phyloP scores from a whole-genome alignment of 2,113 vertebrate species.

The Ovis canadensis region DNA sequence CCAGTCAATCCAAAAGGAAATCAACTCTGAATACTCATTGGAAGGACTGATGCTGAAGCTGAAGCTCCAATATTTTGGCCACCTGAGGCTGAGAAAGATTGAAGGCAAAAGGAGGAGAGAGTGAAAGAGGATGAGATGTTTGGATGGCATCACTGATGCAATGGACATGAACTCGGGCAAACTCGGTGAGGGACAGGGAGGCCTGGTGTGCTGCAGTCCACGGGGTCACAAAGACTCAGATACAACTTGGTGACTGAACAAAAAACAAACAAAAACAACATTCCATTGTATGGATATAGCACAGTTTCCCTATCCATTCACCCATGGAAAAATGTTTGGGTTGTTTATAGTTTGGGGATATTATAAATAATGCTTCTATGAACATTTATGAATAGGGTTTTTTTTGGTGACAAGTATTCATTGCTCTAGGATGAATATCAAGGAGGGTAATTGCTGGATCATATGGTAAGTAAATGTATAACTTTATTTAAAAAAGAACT shows the following conservation, averaged over 20 bases:
- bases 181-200: background rate
- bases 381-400: background rate
- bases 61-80: background rate
- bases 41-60: background rate
- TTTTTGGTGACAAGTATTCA: background rate
- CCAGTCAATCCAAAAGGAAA: background rate
- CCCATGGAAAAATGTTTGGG: background rate
- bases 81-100: background rate
- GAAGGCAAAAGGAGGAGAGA: background rate
- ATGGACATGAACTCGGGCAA: background rate
- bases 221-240: background rate
- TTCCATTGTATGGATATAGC: background rate
- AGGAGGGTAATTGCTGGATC: background rate
- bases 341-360: background rate
- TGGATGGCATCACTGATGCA: background rate
- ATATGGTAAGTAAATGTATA: background rate
- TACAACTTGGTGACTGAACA: fast-evolving
- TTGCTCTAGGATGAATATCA: background rate
- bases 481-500: background rate
- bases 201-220: background rate
- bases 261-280: background rate
- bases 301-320: background rate
- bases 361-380: background rate
- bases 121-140: background rate
- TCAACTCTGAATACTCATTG: background rate